Evolutionary conservation across 2,113 vertebrate species (phyloP), one percentile per base, ranked within the genome.

Genomic region (Brachyhypopomus gauderio): DNA sequence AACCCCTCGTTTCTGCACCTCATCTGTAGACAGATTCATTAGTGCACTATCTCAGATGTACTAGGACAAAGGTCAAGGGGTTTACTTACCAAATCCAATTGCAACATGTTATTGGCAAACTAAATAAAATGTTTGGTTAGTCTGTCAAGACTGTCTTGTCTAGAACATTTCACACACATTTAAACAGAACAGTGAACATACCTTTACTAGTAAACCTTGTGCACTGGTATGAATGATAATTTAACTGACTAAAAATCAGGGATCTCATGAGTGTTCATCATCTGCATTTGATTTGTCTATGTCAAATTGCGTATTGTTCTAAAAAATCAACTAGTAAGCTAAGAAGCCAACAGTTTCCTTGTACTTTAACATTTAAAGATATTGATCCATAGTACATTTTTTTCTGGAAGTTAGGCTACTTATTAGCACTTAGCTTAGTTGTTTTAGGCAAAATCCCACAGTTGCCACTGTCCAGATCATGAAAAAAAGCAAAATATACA

Each of bases 141-240:
- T 78, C 45, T n/a, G 45, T 52, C 48, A 38, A n/a, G 38, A 12
- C 58, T 38, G n/a, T 52, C 41, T 73, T 73, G 78, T 25, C 45
- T 20, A 30, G 41, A 38, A 8, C 9, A 41, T 56, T 5, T 71
- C 38, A 41, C 19, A 70, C 11, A 52, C n/a, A 72, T 9, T 52
- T 17, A 63, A 36, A 25, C 58, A 0, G 5, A n/a, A 34, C 23
- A 27, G 1, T 72, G 66, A 74, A 36, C 17, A 45, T 12, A 58
- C 14, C 38, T 75, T 11, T 45, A n/a, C 23, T 27, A 6, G 17
- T 79, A 59, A 52, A 59, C 48, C 36, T 14, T 38, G 23, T 8
- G 38, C 58, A 52, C 12, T 12, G 12, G 45, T 52, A 52, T 52
- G 45, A 52, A 11, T 52, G 9, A 52, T 12, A 52, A 52, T 52